phyloP scores from a whole-genome alignment of 30 jellyfish, hydroid and myxozoan species.

The Cassiopea andromeda region DNA sequence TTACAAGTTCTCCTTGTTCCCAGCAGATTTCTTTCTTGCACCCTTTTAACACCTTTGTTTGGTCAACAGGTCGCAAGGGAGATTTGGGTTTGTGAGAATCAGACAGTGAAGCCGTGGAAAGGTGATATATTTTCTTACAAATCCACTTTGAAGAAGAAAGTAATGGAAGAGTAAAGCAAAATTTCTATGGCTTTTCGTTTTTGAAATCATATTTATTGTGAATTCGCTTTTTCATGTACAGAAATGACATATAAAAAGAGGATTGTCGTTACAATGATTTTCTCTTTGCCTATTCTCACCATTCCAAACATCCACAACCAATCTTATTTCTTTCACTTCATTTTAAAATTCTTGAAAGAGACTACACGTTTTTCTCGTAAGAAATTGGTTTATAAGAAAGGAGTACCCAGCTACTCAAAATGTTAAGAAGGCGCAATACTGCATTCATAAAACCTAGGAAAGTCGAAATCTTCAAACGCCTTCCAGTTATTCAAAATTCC shows the following conservation, averaged over 20 bases:
- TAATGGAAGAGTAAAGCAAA: constrained; percentile 36
- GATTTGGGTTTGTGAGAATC: constrained; percentile 96
- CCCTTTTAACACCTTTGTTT: neutral
- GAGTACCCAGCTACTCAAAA: too few species aligned
- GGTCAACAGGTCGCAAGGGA: constrained; percentile 93
- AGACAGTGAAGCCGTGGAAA: constrained; percentile 91
- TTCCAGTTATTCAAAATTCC: too few species aligned
- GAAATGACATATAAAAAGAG: neutral
- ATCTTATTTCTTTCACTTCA: too few species aligned
- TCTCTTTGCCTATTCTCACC: constrained; percentile 7
- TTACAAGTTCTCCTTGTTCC: too few species aligned
- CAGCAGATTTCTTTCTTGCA: neutral
- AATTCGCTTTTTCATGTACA: constrained; percentile 22
- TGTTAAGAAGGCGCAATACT: too few species aligned
- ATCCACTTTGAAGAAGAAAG: constrained; percentile 73
- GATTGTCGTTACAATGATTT: neutral
- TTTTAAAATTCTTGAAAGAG: too few species aligned
- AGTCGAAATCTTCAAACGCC: too few species aligned
- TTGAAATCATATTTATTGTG: constrained; percentile 52
- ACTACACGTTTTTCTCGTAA: too few species aligned
- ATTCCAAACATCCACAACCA: neutral
- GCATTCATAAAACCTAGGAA: too few species aligned
- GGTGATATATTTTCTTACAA: constrained; percentile 93
- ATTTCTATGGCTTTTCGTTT: neutral
- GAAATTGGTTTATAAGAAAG: too few species aligned